These are phyloP conservation scores for Drosophila malerkotliana DNA, from an alignment of 1,140 invertebrate genomes.

Conservation along the genomic window DNA sequence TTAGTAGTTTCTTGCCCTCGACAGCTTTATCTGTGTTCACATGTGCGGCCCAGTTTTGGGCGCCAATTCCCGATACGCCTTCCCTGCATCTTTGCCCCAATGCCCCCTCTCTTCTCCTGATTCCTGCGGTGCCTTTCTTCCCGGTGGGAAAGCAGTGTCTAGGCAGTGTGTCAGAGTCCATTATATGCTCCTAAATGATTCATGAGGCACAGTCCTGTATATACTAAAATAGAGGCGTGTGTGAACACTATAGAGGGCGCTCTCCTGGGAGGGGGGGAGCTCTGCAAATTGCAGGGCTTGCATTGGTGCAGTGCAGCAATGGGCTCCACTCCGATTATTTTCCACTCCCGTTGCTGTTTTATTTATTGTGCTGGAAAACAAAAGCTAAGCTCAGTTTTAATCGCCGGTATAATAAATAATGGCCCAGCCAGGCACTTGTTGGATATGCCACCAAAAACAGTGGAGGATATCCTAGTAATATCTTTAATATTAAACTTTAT, in stretches of 20 bases:
- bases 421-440: slow-evolving; percentile 8
- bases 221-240: slow-evolving; percentile 4
- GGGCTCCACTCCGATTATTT: background rate
- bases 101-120: background rate
- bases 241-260: slow-evolving; percentile 2
- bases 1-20: slow-evolving; percentile 70
- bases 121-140: slow-evolving; percentile 1
- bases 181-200: slow-evolving; percentile 69
- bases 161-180: slow-evolving; percentile 47
- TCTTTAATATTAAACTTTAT: no score
- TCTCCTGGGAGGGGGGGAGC: slow-evolving; percentile 1
- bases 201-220: slow-evolving; percentile 26
- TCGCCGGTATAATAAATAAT: background rate
- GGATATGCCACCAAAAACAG: background rate
- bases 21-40: slow-evolving; percentile 63
- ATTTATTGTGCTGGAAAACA: background rate
- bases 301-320: slow-evolving; percentile 34
- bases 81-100: background rate
- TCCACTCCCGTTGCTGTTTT: background rate
- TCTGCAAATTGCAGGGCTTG: slow-evolving; percentile 15
- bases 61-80: background rate
- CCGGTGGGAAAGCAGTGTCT: slow-evolving; percentile 22
- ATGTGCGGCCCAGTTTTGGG: slow-evolving; percentile 41
- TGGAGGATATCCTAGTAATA: no score
- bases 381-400: background rate